Evolutionary conservation across 2,888 invertebrate species (phyloP), one percentile per base, ranked within the genome.

Genomic region (Scaptomyza parva): DNA sequence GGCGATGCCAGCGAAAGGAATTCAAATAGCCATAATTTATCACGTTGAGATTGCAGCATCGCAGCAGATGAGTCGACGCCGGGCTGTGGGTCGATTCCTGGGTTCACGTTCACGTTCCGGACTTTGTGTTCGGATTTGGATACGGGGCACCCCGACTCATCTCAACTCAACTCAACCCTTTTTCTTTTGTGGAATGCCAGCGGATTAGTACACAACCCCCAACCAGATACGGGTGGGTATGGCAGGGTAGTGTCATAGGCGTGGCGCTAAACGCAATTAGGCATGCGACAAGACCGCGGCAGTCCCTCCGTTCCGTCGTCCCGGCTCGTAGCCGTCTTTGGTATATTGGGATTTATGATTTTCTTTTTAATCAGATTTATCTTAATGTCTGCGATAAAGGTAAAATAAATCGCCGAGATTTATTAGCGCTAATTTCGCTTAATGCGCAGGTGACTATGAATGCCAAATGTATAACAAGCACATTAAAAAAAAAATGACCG

Each of bases 11-110:
- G 68, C 54, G 63, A 70, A 84, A 84, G 85, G 87, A 84, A 86
- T 84, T 84, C 84, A 84, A 86, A 84, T 84, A 78, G 83, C 83
- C 76, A 72, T 78, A 84, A 84, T 84, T 84, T 84, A 84, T 84
- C 86, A 84, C 84, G 84, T 78, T 73, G 81, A 86, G 84, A 84
- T 86, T 83, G 84, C 84, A 86, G 86, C 70, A 77, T 66, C 83
- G 59, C 55, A 47, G 68, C 63, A 62, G 76, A 68, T 76, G 78
- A 81, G 62, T 68, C 58, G 75, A 33, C 44, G 35, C 58, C 37
- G 40, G 37, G 52, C 44, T 39, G 17, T 24, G 45, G 65, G 64
- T 60, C 51, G 59, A 35, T 52, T 3, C 43, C 24, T 37, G 57
- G 39, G 39, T 51, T 71, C 30, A 30, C 17, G 40, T 50, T 68